phyloP scores from a whole-genome alignment of 2,797 vertebrate species.

The Pteronotus mesoamericanus region DNA sequence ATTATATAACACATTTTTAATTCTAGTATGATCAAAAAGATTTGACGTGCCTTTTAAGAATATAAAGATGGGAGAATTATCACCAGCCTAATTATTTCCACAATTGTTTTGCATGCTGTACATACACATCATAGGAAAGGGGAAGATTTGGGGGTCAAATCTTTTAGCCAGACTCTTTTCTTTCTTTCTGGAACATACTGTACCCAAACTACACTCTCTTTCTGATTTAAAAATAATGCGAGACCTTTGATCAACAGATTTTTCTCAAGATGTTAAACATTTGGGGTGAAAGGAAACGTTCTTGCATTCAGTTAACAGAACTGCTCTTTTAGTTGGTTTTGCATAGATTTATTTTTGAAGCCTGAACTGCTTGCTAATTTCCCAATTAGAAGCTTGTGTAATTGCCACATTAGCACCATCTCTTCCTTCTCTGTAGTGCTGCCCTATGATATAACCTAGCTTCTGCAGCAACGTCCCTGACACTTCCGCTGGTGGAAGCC shows the following conservation, averaged over 20 bases:
- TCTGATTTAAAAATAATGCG: slow-evolving; percentile 43
- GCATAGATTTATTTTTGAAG: slow-evolving; percentile 50
- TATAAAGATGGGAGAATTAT: not conserved
- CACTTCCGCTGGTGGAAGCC: not conserved
- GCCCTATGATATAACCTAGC: not conserved
- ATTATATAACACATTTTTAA: slow-evolving; percentile 46
- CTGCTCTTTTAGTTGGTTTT: slow-evolving; percentile 23
- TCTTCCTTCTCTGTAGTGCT: not conserved
- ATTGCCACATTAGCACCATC: not conserved
- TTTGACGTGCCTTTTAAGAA: slow-evolving; percentile 33
- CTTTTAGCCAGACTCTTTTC: not conserved
- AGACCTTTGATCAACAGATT: slow-evolving; percentile 57
- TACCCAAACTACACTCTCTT: not conserved
- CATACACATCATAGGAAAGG: not conserved
- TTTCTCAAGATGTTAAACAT: slow-evolving; percentile 54
- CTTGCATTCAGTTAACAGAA: slow-evolving; percentile 14
- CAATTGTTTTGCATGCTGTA: not conserved
- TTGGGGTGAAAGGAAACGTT: slow-evolving; percentile 12
- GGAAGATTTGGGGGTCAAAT: not conserved
- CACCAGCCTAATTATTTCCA: slow-evolving; percentile 6
- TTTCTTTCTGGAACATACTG: not conserved
- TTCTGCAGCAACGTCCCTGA: not conserved
- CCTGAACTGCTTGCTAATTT: slow-evolving; percentile 45
- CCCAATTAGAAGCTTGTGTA: not conserved
- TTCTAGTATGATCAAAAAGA: not conserved